Conservation (phyloP, 2,113 vertebrate genomes). For the Colius striatus region DNA sequence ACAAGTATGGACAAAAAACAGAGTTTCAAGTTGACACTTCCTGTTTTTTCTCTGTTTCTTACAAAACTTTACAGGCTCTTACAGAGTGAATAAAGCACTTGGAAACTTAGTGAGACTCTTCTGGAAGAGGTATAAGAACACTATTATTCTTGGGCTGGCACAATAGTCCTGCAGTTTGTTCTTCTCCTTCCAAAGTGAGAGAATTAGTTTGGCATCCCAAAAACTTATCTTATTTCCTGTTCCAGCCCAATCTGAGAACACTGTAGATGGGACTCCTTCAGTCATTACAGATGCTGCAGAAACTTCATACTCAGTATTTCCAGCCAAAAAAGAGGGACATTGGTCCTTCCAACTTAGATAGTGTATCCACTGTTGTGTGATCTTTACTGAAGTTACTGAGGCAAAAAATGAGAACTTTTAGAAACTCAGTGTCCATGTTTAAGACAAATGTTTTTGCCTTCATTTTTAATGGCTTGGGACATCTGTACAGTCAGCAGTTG, state of each 20-base stretch:
- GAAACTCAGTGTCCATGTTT: neutral
- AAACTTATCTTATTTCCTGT: slow-evolving; percentile 35
- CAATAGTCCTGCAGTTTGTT: neutral
- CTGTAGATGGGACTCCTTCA: neutral
- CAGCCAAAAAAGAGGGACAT: neutral
- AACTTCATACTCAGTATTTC: neutral
- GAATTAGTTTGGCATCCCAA: neutral
- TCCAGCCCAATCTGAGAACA: neutral
- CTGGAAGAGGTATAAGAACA: neutral
- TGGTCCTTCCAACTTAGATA: neutral
- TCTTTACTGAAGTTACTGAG: neutral
- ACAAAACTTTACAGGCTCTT: neutral
- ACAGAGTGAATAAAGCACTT: neutral
- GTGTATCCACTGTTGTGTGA: neutral
- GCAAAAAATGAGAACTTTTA: neutral
- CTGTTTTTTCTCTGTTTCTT: neutral
- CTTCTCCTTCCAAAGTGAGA: neutral
- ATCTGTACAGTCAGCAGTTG: neutral
- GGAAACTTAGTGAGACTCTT: neutral
- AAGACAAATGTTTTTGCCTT: neutral
- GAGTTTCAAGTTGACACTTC: neutral
- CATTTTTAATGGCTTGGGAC: neutral
- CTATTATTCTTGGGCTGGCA: slow-evolving; percentile 15
- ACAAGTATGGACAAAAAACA: neutral
- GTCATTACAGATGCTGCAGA: neutral